Conservation (phyloP, 2,888 invertebrate species). For the Noctua comes region DNA sequence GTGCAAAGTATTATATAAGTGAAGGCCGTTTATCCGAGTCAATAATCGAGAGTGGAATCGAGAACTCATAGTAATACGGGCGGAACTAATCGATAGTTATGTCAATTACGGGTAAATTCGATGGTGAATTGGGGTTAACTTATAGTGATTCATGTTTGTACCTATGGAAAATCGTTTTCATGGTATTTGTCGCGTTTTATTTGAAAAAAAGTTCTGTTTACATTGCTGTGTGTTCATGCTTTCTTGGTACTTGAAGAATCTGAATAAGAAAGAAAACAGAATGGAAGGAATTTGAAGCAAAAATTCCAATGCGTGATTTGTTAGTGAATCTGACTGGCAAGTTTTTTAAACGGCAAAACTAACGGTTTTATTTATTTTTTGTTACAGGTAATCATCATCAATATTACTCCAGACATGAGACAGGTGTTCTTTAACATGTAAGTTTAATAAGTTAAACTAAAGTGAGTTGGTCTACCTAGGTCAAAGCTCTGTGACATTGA, state of each 20-base stretch:
- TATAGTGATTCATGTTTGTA: not conserved
- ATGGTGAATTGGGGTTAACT: slow-evolving; percentile 28
- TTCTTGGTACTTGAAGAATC: not conserved
- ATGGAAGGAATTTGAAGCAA: not conserved
- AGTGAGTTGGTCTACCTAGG: slow-evolving; percentile 2
- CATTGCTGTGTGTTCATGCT: not conserved
- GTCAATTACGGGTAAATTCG: slow-evolving; percentile 55
- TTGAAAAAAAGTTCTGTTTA: not conserved
- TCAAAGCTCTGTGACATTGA: slow-evolving; percentile 38
- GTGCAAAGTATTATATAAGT: slow-evolving; percentile 73
- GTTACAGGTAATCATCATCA: slow-evolving; percentile 63
- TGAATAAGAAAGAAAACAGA: not conserved
- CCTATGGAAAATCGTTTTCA: slow-evolving; percentile 5
- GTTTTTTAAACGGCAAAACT: slow-evolving; percentile 4
- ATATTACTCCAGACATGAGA: slow-evolving; percentile 22
- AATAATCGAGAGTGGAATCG: slow-evolving; percentile 67
- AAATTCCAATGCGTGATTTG: not conserved
- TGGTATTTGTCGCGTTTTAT: slow-evolving; percentile 13
- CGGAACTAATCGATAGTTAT: slow-evolving; percentile 73
- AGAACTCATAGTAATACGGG: slow-evolving; percentile 70
- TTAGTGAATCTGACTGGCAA: not conserved
- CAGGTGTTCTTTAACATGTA: slow-evolving; percentile 19
- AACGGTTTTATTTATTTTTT: slow-evolving; percentile 26
- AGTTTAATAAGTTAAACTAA: slow-evolving; percentile 23
- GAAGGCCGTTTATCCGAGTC: slow-evolving; percentile 66